These are phyloP conservation scores for Heliconius cydno DNA, from an alignment of 2,888 invertebrate species.

Conservation along the genomic window DNA sequence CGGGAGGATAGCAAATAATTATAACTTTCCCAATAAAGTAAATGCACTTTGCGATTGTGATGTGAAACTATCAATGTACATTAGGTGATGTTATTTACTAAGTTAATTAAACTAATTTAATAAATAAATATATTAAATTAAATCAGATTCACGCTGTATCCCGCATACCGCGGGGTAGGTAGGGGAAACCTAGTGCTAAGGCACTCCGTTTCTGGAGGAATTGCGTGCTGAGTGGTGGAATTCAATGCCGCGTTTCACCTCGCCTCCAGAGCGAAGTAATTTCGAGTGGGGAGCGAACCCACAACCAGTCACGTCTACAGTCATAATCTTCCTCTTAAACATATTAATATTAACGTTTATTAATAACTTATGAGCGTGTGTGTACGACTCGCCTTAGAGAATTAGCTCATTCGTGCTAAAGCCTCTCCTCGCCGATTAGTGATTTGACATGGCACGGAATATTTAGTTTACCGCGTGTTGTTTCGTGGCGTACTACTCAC, in stretches of 20 bases:
- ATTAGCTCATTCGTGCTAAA: conserved; percentile 40
- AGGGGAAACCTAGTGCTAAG: too few relatives aligned
- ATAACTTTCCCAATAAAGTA: conserved; percentile 18
- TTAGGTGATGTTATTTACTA: not conserved
- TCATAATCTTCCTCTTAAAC: too few relatives aligned
- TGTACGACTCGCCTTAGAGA: not conserved
- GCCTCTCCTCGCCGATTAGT: conserved; percentile 56
- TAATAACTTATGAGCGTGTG: not conserved
- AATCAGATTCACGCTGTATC: too few relatives aligned
- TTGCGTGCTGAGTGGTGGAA: too few relatives aligned
- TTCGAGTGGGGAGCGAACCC: not conserved
- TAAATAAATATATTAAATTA: too few relatives aligned
- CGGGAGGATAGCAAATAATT: not conserved
- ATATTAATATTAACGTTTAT: not conserved
- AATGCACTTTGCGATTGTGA: not conserved
- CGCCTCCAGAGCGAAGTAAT: too few relatives aligned
- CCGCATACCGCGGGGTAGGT: too few relatives aligned
- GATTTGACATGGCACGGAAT: conserved; percentile 55
- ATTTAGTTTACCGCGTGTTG: conserved; percentile 41
- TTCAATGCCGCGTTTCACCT: too few relatives aligned
- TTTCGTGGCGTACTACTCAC: conserved; percentile 12
- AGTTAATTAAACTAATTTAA: too few relatives aligned
- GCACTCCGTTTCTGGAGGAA: too few relatives aligned
- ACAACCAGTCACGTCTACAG: not conserved
- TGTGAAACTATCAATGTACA: not conserved